Percentiles rank a stretch among this genome's conserved stretches.
Evolutionary conservation across 2,797 vertebrate species (phyloP).

Genomic region (Scomberomorus guttatus): DNA sequence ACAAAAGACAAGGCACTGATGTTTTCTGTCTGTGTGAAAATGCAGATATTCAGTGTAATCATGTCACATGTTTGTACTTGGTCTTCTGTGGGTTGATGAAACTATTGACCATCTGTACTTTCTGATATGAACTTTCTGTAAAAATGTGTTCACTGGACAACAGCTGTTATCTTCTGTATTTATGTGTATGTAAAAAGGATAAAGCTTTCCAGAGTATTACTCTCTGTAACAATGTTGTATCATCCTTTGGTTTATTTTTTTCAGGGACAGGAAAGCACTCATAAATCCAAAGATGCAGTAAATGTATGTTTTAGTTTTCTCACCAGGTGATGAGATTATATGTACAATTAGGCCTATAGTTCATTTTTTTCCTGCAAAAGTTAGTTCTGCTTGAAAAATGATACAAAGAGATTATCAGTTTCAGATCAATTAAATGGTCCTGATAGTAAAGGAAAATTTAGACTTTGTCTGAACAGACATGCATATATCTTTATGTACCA

Average conservation of each 20-base stretch:
- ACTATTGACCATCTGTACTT: not conserved
- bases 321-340: not conserved
- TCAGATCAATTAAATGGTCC: not conserved
- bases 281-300: not conserved
- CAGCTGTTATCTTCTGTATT: constrained; percentile 7
- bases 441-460: not conserved
- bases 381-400: not conserved
- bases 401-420: not conserved
- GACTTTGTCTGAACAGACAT: not conserved
- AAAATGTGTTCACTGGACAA: constrained; percentile 28
- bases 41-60: not conserved
- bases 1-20: not conserved
- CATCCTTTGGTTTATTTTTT: not conserved
- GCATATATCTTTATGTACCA: constrained; percentile 17
- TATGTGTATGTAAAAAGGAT: constrained; percentile 42
- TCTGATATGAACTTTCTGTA: constrained; percentile 28
- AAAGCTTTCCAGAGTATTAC: constrained; percentile 22
- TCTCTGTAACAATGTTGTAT: not conserved
- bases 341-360: not conserved
- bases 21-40: not conserved
- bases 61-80: not conserved
- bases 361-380: not conserved
- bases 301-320: not conserved
- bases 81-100: not conserved
- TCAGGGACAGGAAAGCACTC: not conserved